Evolutionary conservation across 2,888 invertebrate genomes (phyloP).

Genomic region (Sarcophaga caerulescens): DNA sequence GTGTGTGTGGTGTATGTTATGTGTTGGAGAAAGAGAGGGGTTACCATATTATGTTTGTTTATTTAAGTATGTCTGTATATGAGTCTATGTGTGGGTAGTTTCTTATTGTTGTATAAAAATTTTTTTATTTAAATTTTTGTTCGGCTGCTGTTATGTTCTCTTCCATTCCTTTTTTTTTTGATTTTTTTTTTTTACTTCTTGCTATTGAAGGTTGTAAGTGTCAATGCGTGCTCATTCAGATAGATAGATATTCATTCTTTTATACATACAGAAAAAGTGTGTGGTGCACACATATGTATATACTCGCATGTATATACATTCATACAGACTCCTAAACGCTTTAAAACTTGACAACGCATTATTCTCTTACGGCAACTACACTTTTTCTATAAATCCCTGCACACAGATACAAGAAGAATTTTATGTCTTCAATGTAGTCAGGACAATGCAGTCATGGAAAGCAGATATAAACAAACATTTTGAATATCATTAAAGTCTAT

Average conservation of each 20-base stretch:
- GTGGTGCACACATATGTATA: constrained; percentile 1
- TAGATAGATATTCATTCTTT: constrained; percentile 31
- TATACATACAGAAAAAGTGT: no score
- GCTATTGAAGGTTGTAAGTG: constrained; percentile 64
- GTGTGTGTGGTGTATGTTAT: background rate
- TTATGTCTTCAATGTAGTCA: background rate
- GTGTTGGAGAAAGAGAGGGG: background rate
- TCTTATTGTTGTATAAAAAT: constrained; percentile 28
- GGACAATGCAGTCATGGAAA: background rate
- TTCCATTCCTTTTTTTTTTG: background rate
- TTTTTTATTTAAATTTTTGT: constrained; percentile 3
- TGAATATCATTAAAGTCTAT: constrained; percentile 1
- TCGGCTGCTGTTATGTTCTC: constrained; percentile 5
- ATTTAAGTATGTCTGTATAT: background rate
- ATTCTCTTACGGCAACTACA: background rate
- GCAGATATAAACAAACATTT: background rate
- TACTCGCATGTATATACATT: constrained; percentile 3
- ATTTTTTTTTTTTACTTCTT: background rate
- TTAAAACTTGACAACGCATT: constrained; percentile 32
- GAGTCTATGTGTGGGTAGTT: constrained; percentile 36
- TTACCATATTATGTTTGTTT: background rate
- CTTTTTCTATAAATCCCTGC: background rate
- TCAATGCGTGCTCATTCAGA: constrained; percentile 61
- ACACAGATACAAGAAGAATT: background rate
- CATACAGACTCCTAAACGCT: constrained; percentile 5